These are phyloP conservation scores for Tringa solitaria DNA, from an alignment of 2,113 vertebrate species.

Conservation along the genomic window DNA sequence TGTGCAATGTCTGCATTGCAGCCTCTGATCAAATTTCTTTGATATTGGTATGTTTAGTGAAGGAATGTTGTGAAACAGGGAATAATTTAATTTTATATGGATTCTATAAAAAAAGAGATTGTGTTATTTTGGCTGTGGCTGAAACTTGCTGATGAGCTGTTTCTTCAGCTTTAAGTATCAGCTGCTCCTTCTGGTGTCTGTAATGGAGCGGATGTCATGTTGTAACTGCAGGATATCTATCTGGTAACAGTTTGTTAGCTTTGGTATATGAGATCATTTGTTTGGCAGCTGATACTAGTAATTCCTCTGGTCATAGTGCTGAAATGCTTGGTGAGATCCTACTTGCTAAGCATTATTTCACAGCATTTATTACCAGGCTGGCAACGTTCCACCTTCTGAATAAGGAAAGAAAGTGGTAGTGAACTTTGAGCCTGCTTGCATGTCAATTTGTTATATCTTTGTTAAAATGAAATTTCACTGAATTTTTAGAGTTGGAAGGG, in stretches of 20 bases:
- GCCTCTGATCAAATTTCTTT: background rate
- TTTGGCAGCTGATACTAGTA: conserved; percentile 59
- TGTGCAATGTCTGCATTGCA: background rate
- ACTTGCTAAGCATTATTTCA: conserved; percentile 45
- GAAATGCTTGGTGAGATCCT: conserved; percentile 58
- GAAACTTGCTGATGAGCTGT: background rate
- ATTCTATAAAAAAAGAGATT: background rate
- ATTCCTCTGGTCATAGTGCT: conserved; percentile 42
- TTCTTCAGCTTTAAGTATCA: conserved; percentile 40
- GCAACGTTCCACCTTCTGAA: conserved; percentile 41
- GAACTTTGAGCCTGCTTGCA: background rate
- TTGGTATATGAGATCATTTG: conserved; percentile 61
- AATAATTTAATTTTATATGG: background rate
- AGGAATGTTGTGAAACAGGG: background rate
- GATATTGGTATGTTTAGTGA: background rate
- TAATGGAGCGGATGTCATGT: conserved; percentile 38
- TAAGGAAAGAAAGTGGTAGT: conserved; percentile 56
- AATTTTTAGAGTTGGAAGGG: too few relatives aligned
- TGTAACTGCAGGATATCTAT: conserved; percentile 50
- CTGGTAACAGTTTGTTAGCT: conserved; percentile 53
- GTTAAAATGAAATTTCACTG: background rate
- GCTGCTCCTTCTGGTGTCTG: conserved; percentile 46
- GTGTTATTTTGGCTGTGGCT: conserved; percentile 7
- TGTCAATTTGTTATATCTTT: background rate
- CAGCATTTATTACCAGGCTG: conserved; percentile 55